phyloP scores from a whole-genome alignment of 2,797 vertebrate species.

The Anguilla obscura region DNA sequence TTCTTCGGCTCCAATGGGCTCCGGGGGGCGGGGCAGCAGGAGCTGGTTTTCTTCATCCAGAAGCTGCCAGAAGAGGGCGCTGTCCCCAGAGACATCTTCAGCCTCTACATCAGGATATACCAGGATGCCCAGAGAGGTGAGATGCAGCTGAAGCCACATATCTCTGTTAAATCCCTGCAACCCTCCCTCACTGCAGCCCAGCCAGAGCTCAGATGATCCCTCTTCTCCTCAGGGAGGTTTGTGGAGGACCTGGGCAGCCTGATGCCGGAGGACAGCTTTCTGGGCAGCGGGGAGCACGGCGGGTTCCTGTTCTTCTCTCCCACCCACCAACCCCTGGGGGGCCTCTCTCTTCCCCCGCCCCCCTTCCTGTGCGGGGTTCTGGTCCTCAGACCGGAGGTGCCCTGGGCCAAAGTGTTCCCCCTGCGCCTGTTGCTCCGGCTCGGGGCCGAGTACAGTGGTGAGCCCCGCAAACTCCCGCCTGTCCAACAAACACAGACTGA shows the following conservation, averaged over 20 bases:
- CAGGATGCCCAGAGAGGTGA: constrained; percentile 89
- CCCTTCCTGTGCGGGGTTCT: constrained; percentile 88
- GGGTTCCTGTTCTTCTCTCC: constrained; percentile 89
- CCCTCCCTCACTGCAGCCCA: not conserved
- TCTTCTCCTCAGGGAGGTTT: constrained; percentile 76
- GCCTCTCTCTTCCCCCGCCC: constrained; percentile 73
- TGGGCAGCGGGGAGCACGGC: constrained; percentile 86
- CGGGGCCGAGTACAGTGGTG: constrained; percentile 84
- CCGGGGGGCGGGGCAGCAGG: constrained; percentile 88
- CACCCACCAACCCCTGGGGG: constrained; percentile 81
- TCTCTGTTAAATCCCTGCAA: not conserved
- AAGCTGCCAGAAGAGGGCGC: constrained; percentile 81
- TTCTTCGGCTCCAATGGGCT: constrained; percentile 90
- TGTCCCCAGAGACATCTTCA: constrained; percentile 86
- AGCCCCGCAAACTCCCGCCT: constrained; percentile 37
- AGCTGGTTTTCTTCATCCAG: constrained; percentile 85
- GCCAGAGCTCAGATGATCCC: not conserved
- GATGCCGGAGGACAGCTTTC: constrained; percentile 87
- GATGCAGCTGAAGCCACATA: not conserved
- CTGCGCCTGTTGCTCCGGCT: constrained; percentile 87
- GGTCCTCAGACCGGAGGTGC: constrained; percentile 91
- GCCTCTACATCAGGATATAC: constrained; percentile 83
- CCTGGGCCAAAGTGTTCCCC: constrained; percentile 95
- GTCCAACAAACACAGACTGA: not conserved
- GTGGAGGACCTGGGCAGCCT: constrained; percentile 85